A percentile compares a stretch with the other conserved stretches of the same genome.
phyloP scores from a whole-genome alignment of 2,797 vertebrate species.

The Parauchenoglanis ngamensis region DNA sequence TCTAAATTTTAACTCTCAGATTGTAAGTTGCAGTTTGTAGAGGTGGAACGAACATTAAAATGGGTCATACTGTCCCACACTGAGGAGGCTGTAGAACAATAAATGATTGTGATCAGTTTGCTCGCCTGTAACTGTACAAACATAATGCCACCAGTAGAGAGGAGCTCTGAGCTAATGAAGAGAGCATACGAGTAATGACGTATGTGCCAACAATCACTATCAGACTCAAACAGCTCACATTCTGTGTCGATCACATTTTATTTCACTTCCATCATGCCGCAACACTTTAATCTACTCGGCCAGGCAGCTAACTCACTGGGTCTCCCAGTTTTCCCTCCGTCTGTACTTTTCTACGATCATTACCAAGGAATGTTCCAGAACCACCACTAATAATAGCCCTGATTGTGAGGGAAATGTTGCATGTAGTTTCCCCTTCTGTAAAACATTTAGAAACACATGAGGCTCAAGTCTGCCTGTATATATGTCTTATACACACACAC shows the following conservation, averaged over 20 bases:
- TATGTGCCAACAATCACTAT: slow-evolving; percentile 49
- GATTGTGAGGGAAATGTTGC: slow-evolving; percentile 64
- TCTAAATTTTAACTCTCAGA: neutral
- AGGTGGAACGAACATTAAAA: slow-evolving; percentile 52
- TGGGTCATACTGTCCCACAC: slow-evolving; percentile 46
- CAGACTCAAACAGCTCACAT: slow-evolving; percentile 51
- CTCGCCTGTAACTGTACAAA: slow-evolving; percentile 34
- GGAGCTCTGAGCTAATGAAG: slow-evolving; percentile 5
- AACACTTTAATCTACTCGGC: slow-evolving; percentile 58
- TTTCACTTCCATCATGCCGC: slow-evolving; percentile 40
- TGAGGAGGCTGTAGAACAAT: slow-evolving; percentile 61
- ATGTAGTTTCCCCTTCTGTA: slow-evolving; percentile 53
- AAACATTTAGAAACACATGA: slow-evolving; percentile 39
- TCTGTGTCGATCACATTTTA: slow-evolving; percentile 17
- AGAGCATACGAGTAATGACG: slow-evolving; percentile 3
- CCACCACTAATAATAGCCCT: slow-evolving; percentile 69
- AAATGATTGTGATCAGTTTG: slow-evolving; percentile 58
- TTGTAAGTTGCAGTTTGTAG: neutral
- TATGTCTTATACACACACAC: no score
- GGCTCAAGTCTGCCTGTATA: slow-evolving; percentile 11
- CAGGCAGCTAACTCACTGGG: slow-evolving; percentile 34
- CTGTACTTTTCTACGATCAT: slow-evolving; percentile 64
- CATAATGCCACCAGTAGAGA: slow-evolving; percentile 12
- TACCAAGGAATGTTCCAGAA: slow-evolving; percentile 68
- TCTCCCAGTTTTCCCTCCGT: slow-evolving; percentile 39